Conservation (phyloP, 2,888 invertebrate genomes). For the Drosophila hamatofila region DNA sequence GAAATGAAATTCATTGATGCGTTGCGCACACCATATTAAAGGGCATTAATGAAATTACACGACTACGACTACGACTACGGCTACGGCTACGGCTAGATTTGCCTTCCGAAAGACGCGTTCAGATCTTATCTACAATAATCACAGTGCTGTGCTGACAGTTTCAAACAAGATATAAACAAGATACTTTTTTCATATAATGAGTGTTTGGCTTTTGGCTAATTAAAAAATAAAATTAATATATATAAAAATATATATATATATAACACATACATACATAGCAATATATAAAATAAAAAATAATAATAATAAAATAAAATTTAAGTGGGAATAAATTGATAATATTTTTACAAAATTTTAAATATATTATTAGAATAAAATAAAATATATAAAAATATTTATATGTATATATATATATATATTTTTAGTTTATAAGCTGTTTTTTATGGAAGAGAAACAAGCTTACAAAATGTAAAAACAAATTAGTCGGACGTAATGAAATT, state of each 20-base stretch:
- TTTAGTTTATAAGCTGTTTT: too few species aligned
- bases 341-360: too few species aligned
- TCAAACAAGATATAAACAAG: background rate
- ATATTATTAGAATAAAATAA: too few species aligned
- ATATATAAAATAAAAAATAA: too few species aligned
- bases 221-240: background rate
- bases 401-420: too few species aligned
- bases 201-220: background rate
- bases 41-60: conserved; percentile 72
- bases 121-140: conserved; percentile 12
- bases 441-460: too few species aligned
- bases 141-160: background rate
- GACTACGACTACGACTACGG: conserved; percentile 38
- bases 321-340: too few species aligned
- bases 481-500: too few species aligned
- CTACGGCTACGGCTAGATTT: conserved; percentile 16
- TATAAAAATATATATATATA: background rate
- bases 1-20: conserved; percentile 64
- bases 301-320: too few species aligned
- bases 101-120: background rate
- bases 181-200: background rate
- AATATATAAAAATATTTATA: too few species aligned
- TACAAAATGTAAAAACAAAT: too few species aligned
- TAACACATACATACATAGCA: too few species aligned
- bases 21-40: conserved; percentile 56